Percentiles rank a stretch among this genome's conserved stretches.
Evolutionary conservation across 1,140 invertebrate species (phyloP).

Genomic region (Sycophaga agraensis): DNA sequence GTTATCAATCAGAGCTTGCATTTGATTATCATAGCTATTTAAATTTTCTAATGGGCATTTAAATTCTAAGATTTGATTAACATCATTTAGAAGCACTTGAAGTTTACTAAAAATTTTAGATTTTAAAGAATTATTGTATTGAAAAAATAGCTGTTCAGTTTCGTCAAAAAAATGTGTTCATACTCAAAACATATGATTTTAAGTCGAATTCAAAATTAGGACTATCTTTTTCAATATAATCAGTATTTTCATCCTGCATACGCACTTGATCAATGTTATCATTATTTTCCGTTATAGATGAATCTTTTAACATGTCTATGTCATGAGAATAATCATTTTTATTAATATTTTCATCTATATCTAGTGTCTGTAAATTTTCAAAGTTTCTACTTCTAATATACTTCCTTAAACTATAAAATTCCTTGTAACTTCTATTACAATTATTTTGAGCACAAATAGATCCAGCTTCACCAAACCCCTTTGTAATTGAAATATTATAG

Average conservation of each 20-base stretch:
- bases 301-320: background rate
- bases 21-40: conserved; percentile 4
- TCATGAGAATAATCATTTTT: background rate
- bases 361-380: background rate
- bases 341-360: background rate
- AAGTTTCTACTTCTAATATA: background rate
- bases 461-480: background rate
- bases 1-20: background rate
- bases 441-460: background rate
- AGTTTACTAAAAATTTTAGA: background rate
- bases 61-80: background rate
- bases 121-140: background rate
- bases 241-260: background rate
- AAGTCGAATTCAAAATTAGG: background rate
- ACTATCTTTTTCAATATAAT: background rate
- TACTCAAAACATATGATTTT: background rate
- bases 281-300: background rate
- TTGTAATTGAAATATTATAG: background rate
- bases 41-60: background rate
- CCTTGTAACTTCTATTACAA: too few species aligned
- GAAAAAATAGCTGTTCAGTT: background rate
- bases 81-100: background rate
- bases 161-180: background rate
- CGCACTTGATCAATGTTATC: background rate
- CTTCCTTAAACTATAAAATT: too few species aligned